Base-by-base conservation (phyloP, 1,140 invertebrate species). In the Paralvinella palmiformis region DNA sequence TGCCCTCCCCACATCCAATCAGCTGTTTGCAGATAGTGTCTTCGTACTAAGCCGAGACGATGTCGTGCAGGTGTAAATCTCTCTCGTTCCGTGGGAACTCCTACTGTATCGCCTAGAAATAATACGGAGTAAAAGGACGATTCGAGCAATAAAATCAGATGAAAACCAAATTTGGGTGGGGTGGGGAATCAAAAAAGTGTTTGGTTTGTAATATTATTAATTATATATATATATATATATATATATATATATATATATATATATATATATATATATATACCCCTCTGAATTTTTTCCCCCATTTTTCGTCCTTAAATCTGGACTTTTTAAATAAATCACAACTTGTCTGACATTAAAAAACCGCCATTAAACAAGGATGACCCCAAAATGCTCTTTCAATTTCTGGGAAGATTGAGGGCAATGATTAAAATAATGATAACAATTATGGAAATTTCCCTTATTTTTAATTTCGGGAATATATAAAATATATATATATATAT, bases 1-100 rank as follows among this genome's bases (percentile, higher is more conserved):
- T 93, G 87, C 80, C 95, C 92, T 67, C 88, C 86, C 93, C 93
- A 97, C 3, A 95, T 79, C 93, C 93, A 97, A 35, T 91, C 89
- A 73, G 75, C 65, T 7, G 29, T 76, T 65, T 95, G 94, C 65
- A 95, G 91, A 79, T 95, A 96, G 73, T 92, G 89, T 2, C 92
- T 83, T 71, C 91, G 87, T 48, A 94, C 86, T 50, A 90, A 84
- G 79, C 91, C 95, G 71, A 91, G 91, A 1, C 92, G 84, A 75
- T 89, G 87, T 75, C 72, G 62, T 44, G 29, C 41, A 29, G 48
- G 68, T 53, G 68, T 73, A 62, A 91, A 91, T 62, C 91, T 81
- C 81, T 90, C 91, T 60, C 88, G 10, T 13, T 13, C 78, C 0
- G 85, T 66, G 60, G 92, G 75, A 63, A 88, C 87, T 3, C 63